Evolutionary conservation across 2,888 invertebrate species (phyloP).

Genomic region (Podabrus alpinus): DNA sequence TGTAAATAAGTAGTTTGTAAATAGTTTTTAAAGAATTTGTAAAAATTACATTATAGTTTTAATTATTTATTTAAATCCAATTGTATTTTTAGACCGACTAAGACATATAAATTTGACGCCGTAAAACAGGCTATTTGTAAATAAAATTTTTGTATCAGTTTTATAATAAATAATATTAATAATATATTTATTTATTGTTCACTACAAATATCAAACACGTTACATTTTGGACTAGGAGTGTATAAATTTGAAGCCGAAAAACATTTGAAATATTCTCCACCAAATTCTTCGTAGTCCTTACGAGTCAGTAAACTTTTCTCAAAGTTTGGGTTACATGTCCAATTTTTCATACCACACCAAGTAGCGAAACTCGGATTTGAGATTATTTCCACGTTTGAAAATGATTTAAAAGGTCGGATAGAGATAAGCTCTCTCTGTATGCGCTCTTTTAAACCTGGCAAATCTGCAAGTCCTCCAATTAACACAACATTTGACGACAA

Average conservation of each 20-base stretch:
- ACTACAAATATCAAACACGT: constrained; percentile 48
- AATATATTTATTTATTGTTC: constrained; percentile 4
- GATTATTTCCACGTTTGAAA: constrained; percentile 71
- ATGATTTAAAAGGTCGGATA: constrained; percentile 85
- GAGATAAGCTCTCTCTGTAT: constrained; percentile 79
- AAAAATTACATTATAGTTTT: neutral
- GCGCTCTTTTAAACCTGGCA: constrained; percentile 74
- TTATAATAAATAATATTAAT: neutral
- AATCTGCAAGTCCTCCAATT: constrained; percentile 83
- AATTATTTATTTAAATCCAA: neutral
- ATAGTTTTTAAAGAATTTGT: neutral
- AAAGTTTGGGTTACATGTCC: constrained; percentile 67
- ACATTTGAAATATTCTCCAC: constrained; percentile 83
- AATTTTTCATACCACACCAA: constrained; percentile 85
- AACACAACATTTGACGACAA: constrained; percentile 80
- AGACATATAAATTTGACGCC: neutral
- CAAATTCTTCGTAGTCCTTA: constrained; percentile 82
- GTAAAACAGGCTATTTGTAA: neutral
- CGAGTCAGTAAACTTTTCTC: constrained; percentile 68
- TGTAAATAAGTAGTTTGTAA: neutral
- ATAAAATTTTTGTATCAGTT: neutral
- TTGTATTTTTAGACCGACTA: neutral
- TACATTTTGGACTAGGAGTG: constrained; percentile 64
- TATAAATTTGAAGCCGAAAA: constrained; percentile 79
- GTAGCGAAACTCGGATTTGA: constrained; percentile 74